Evolutionary conservation across 2,888 invertebrate genomes (phyloP).

Genomic region (Cephus sareptanus): DNA sequence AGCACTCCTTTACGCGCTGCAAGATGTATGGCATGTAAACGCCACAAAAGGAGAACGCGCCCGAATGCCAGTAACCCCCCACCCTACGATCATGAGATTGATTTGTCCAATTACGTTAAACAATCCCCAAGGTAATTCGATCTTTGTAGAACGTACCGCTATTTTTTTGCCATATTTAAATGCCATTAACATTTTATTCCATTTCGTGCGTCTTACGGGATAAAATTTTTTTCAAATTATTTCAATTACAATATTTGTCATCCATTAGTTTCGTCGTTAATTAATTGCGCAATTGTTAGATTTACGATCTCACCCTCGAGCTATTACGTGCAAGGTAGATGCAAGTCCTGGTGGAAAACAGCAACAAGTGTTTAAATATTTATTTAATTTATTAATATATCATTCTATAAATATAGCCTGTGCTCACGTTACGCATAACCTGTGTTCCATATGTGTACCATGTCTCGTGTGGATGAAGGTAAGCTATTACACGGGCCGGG

Average conservation of each 20-base stretch:
- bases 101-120: slow-evolving; percentile 60
- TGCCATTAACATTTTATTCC: no score
- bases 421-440: background rate
- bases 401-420: background rate
- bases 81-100: slow-evolving; percentile 46
- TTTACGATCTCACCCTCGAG: background rate
- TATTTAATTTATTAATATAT: background rate
- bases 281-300: background rate
- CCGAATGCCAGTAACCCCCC: slow-evolving; percentile 35
- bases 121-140: slow-evolving; percentile 50
- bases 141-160: slow-evolving; percentile 16
- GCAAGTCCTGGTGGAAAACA: background rate
- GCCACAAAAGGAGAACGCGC: slow-evolving; percentile 22
- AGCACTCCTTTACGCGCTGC: slow-evolving; percentile 1
- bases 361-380: background rate
- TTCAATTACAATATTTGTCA: background rate
- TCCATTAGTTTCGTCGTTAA: background rate
- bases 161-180: no score
- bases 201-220: no score
- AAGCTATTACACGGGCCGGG: background rate
- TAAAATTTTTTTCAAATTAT: background rate
- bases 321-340: background rate
- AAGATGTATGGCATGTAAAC: slow-evolving; percentile 11
- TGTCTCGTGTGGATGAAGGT: background rate
- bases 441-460: background rate